phyloP scores from a whole-genome alignment of 2,797 vertebrate species.

The Serranus cabrilla region DNA sequence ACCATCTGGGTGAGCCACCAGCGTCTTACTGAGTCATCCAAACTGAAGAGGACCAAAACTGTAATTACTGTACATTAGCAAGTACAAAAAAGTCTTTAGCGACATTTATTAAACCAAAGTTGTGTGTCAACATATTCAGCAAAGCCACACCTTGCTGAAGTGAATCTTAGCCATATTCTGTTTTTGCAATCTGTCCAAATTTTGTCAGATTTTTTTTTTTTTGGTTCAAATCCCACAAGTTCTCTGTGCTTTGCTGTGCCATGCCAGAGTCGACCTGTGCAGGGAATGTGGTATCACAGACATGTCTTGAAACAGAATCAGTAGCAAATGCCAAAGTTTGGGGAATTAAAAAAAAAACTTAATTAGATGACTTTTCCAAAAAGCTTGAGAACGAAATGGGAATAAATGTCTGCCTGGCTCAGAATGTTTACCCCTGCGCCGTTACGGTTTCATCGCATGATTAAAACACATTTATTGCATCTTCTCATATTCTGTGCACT shows the following conservation, averaged over 20 bases:
- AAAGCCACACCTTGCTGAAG: not conserved
- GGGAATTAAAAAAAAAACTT: not conserved
- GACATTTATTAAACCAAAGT: not conserved
- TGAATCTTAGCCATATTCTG: not conserved
- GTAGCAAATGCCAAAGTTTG: constrained; percentile 1
- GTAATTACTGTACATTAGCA: not conserved
- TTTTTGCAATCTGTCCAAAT: constrained; percentile 5
- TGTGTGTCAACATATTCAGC: not conserved
- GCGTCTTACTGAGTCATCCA: not conserved
- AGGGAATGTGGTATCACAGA: not conserved
- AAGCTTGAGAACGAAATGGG: not conserved
- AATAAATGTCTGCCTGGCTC: not conserved
- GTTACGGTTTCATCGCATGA: not conserved
- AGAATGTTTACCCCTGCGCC: not conserved
- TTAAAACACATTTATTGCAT: not conserved
- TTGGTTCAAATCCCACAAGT: constrained; percentile 11
- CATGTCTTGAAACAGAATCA: constrained; percentile 14
- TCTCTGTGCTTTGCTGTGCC: not conserved
- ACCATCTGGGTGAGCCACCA: not conserved
- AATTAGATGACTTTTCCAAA: constrained; percentile 3
- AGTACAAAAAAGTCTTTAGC: not conserved
- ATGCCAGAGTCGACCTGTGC: not conserved
- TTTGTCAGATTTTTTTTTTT: constrained; percentile 1
- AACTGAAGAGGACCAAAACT: not conserved
- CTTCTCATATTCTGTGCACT: constrained; percentile 1